Percentiles rank a stretch among this genome's conserved stretches.
These are phyloP conservation scores for Seladonia tumulorum DNA, from an alignment of 2,888 invertebrate species.

Conservation along the genomic window DNA sequence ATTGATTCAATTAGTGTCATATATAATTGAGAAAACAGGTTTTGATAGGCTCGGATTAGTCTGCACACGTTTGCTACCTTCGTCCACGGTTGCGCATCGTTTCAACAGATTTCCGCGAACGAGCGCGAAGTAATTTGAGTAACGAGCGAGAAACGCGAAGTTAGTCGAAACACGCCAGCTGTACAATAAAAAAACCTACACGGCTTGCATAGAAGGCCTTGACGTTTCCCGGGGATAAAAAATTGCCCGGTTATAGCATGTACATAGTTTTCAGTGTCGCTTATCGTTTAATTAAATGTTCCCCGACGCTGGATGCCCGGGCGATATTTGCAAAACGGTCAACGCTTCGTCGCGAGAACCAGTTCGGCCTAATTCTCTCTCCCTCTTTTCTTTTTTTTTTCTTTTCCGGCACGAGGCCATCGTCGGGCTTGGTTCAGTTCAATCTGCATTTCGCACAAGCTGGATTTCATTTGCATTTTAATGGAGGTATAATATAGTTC, in stretches of 20 bases:
- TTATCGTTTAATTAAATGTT: not conserved
- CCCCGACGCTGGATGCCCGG: not conserved
- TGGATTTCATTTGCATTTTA: constrained; percentile 15
- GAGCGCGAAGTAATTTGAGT: not conserved
- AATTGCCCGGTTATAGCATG: not conserved
- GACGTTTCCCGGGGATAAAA: not conserved
- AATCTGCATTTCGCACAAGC: not conserved
- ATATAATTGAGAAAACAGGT: not conserved
- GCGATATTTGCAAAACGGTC: not conserved
- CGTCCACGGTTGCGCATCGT: not conserved
- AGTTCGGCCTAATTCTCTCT: not conserved
- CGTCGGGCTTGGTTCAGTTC: not conserved
- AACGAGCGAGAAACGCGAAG: not conserved
- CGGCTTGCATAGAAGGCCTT: not conserved
- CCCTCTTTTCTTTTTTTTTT: not conserved
- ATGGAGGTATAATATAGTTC: not conserved
- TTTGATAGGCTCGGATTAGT: not conserved
- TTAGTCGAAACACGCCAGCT: not conserved
- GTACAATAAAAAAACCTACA: not conserved
- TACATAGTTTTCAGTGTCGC: not conserved
- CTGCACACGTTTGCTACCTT: not conserved
- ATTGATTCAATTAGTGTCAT: constrained; percentile 22
- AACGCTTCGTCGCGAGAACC: not conserved
- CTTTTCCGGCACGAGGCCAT: not conserved
- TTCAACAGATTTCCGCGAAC: constrained; percentile 14